These are phyloP conservation scores for Drosophila fuyamai DNA, from an alignment of 1,140 invertebrate species.

Conservation along the genomic window DNA sequence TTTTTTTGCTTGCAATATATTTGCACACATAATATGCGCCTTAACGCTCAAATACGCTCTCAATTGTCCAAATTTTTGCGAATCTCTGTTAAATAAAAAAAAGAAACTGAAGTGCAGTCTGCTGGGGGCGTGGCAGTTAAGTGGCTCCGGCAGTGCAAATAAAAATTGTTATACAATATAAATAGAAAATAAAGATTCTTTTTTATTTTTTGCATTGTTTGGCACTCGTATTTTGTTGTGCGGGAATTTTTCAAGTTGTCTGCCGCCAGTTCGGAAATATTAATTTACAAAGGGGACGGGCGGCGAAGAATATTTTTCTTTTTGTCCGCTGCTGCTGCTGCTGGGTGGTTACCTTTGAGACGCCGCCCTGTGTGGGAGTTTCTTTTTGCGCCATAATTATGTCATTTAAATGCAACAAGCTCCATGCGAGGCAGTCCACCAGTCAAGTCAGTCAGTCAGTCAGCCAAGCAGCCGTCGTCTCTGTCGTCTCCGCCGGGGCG, in stretches of 20 bases:
- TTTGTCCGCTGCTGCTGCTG: slow-evolving; percentile 18
- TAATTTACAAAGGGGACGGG: slow-evolving; percentile 33
- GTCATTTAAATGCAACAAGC: slow-evolving; percentile 83
- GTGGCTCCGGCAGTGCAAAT: slow-evolving; percentile 63
- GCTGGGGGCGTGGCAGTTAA: slow-evolving; percentile 49
- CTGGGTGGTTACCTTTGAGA: slow-evolving; percentile 51
- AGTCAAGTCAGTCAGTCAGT: slow-evolving; percentile 33
- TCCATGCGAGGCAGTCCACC: slow-evolving; percentile 32
- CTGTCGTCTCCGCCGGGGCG: slow-evolving; percentile 21
- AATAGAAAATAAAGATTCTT: slow-evolving; percentile 68
- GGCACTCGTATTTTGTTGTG: slow-evolving; percentile 42
- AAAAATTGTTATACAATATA: slow-evolving; percentile 81
- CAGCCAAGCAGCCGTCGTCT: slow-evolving; percentile 31
- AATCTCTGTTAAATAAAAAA: slow-evolving; percentile 17
- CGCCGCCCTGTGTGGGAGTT: slow-evolving; percentile 72
- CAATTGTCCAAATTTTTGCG: slow-evolving; percentile 76
- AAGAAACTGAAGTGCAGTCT: slow-evolving; percentile 42
- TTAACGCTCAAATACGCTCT: slow-evolving; percentile 82
- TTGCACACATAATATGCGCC: slow-evolving; percentile 79
- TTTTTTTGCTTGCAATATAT: slow-evolving; percentile 54
- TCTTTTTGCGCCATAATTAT: slow-evolving; percentile 79
- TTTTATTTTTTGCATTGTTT: slow-evolving; percentile 34
- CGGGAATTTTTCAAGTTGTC: slow-evolving; percentile 73
- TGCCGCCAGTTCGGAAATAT: slow-evolving; percentile 61
- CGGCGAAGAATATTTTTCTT: slow-evolving; percentile 13